These are phyloP conservation scores for Gallinago undulata DNA, from an alignment of 2,113 vertebrate genomes.

Conservation along the genomic window DNA sequence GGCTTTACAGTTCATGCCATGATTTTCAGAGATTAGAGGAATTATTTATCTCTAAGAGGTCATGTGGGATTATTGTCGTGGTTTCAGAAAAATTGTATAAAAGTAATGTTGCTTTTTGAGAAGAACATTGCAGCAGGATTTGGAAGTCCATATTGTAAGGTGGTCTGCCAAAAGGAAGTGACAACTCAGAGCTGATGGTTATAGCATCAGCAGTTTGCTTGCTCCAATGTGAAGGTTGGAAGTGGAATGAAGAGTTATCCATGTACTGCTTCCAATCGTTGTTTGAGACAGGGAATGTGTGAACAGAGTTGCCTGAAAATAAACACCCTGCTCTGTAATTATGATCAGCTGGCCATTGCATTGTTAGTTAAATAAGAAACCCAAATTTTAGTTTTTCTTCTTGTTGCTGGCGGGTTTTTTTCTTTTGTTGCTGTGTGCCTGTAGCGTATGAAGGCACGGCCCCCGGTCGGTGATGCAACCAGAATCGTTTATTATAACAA, in stretches of 20 bases:
- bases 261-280: background rate
- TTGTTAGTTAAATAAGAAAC: background rate
- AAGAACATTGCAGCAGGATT: background rate
- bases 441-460: too few relatives aligned
- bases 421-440: background rate
- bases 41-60: background rate
- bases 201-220: background rate
- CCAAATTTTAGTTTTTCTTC: background rate
- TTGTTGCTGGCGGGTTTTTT: background rate
- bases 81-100: background rate
- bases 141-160: background rate
- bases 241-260: background rate
- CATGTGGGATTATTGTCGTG: too few relatives aligned
- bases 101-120: background rate
- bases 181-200: background rate
- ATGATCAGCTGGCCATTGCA: background rate
- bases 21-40: background rate
- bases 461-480: too few relatives aligned
- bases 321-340: background rate
- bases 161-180: background rate
- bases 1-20: background rate
- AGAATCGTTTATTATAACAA: too few relatives aligned
- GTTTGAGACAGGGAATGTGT: background rate
- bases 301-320: background rate
- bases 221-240: background rate